These are phyloP conservation scores for Acanthis flammea DNA, from an alignment of 2,797 vertebrate species.

Conservation along the genomic window DNA sequence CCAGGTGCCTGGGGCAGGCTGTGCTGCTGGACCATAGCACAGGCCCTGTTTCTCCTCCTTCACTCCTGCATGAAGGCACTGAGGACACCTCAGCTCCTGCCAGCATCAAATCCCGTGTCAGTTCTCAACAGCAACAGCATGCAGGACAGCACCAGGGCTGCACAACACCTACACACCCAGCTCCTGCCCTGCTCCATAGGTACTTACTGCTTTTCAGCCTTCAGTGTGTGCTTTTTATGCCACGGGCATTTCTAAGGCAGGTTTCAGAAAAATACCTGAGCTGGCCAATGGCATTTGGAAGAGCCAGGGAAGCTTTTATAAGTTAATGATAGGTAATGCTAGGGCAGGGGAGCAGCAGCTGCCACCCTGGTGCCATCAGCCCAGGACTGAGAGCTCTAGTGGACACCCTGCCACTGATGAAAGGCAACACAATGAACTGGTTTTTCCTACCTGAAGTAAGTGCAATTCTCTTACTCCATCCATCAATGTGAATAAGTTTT, in stretches of 20 bases:
- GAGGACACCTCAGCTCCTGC: neutral
- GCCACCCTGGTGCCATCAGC: neutral
- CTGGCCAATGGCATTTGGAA: neutral
- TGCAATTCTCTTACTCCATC: neutral
- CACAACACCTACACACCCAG: neutral
- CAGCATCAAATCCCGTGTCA: accelerated
- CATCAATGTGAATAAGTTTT: neutral
- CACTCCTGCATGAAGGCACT: neutral
- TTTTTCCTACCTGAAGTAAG: neutral
- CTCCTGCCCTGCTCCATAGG: neutral
- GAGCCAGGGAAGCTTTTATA: neutral
- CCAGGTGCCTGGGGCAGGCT: neutral
- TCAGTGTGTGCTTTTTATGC: neutral
- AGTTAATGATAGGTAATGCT: neutral
- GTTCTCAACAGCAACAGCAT: neutral
- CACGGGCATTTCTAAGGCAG: neutral
- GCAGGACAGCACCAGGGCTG: neutral
- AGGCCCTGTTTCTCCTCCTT: neutral
- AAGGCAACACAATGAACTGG: neutral
- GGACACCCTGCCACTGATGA: neutral
- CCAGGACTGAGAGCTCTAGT: neutral
- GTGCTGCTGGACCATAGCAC: accelerated
- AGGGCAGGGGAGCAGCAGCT: neutral
- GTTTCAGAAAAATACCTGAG: neutral
- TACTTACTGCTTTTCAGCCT: neutral